Conservation (phyloP, 2,113 vertebrate species). For the Chunga burmeisteri region DNA sequence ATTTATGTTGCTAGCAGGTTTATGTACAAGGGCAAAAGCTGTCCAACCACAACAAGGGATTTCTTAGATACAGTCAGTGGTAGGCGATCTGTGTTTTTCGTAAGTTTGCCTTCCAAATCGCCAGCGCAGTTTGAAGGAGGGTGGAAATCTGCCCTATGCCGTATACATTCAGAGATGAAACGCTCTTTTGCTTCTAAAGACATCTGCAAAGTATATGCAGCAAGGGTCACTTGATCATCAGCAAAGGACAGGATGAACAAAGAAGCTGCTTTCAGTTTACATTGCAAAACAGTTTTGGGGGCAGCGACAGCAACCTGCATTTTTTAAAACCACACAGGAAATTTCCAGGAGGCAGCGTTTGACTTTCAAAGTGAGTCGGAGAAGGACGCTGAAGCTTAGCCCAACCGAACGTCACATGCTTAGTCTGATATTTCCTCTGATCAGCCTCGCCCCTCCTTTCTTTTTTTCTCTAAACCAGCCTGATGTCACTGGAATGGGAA, state of each 20-base stretch:
- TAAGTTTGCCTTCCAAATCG: neutral
- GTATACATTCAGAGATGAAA: neutral
- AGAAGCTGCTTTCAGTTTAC: neutral
- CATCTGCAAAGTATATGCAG: neutral
- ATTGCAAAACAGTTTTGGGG: neutral
- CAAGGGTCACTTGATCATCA: neutral
- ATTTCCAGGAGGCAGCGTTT: neutral
- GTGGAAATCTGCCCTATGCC: neutral
- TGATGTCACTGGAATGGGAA: neutral
- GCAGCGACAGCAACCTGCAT: neutral
- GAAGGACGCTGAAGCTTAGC: neutral
- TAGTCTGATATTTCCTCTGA: neutral
- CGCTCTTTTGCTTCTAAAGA: neutral
- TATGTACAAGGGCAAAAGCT: neutral
- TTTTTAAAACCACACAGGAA: neutral
- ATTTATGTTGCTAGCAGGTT: neutral
- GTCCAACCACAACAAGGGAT: neutral
- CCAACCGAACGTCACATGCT: neutral
- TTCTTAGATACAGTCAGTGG: neutral
- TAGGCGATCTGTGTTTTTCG: neutral
- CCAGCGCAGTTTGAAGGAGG: neutral
- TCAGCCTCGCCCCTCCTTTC: neutral
- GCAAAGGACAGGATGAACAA: neutral
- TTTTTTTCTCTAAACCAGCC: neutral
- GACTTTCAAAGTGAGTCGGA: neutral